Base-by-base conservation (phyloP, 1,140 invertebrate genomes). In the Schmidtea mediterranea region DNA sequence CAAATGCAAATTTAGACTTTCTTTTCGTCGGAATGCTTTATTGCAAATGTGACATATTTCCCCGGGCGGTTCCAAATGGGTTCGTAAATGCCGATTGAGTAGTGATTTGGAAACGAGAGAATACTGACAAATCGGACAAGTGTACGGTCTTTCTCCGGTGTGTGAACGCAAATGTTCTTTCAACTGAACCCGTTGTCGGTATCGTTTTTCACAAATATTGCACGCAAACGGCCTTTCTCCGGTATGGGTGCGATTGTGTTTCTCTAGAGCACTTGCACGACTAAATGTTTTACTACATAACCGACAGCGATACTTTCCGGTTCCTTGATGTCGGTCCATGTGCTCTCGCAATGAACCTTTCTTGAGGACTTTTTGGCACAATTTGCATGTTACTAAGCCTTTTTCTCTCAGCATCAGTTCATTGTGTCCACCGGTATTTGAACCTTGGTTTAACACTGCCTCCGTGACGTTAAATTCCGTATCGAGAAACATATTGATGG, bases 1-100 rank as follows among this genome's bases (percentile, higher is more conserved):
- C 39, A 92, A 68, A 67, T 94, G 86, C 65, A 92, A 92, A 21
- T 84, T 94, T 24, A 94, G 67, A 0, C 84, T 94, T 22, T 82
- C 89, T 59, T 81, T 80, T 23, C 81, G 79, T 51, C 80, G 82
- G 52, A 86, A 76, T 12, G 76, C 74, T 59, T 84, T 84, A 52
- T 82, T 77, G 58, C 84, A 90, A 49, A 89, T 75, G 1, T 76
- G 71, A 62, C 84, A 90, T 32, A 77, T 70, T 54, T 21, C 26
- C 3, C 26, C 26, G 10, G 26, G 26, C 10, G 26, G 26, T 32
- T 32, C 26, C 3, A 32, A 10, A 32, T 32, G 26, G 5, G 26
- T 32, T 6, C 26, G 26, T 32, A 32, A 32, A 32, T 32, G 26
- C 26, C 26, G 26, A 32, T 32, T 32, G 10, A 32, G 26, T 10